Base-by-base conservation (phyloP, 2,797 vertebrate species). In the Apodemus agrarius region DNA sequence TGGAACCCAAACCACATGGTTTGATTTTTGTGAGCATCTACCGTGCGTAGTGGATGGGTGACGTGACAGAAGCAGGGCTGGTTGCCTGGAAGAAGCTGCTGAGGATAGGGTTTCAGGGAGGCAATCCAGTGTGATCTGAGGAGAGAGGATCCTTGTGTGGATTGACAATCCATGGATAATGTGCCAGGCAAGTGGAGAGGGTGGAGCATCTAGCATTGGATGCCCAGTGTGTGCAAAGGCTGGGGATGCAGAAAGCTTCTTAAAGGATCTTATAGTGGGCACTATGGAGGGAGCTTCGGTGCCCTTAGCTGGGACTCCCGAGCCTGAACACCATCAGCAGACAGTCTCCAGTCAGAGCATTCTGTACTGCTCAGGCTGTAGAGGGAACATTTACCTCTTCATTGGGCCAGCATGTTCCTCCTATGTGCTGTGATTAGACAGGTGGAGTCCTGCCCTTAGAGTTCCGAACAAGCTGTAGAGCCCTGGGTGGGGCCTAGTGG, bases 81-180 rank as follows among this genome's bases (percentile, higher is more conserved):
- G 11, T 24, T 17, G 34, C 34, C 46, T 65, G 49, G 24, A 26
- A 37, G 59, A 49, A 67, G 76, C n/a, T 13, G 11, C 1, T 0
- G 61, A 7, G 49, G 11, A 81, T 6, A 57, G 19, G 4, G 61
- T 1, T 0, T 0, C 34, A 0, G 11, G 26, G n/a, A 72, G 40
- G 29, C 52, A 31, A 46, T n/a, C 83, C 12, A 29, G 72, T 43
- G 37, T 0, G 1, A 69, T n/a, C 34, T 59, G 83, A 40, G 34
- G 29, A 61, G 85, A 67, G 72, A 24, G 49, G 83, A 24, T 34
- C 40, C 54, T 37, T 49, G n/a, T 49, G 46, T 40, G 1, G 19
- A 82, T 43, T 46, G 22, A 21, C 11, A 31, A 61, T 75, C n/a
- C 12, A 1, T 0, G 24, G 26, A 85, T 61, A 22, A 19, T 26